Percentiles rank a stretch among this genome's conserved stretches.
Evolutionary conservation across 2,797 vertebrate genomes (phyloP).

Genomic region (Acanthiza pusilla): DNA sequence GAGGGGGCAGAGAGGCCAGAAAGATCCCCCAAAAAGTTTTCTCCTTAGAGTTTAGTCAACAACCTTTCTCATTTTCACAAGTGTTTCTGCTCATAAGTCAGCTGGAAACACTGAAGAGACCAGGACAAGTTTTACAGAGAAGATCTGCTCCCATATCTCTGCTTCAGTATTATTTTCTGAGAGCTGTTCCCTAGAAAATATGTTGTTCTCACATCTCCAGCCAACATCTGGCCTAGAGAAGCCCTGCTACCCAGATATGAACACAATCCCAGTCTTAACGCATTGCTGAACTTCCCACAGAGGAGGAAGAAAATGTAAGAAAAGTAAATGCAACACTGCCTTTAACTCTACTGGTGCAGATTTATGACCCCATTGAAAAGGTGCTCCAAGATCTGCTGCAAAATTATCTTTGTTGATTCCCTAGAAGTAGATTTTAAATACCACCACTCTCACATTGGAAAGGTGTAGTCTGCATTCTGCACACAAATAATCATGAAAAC

Average conservation of each 20-base stretch:
- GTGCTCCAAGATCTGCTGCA: not conserved
- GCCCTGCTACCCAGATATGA: not conserved
- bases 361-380: not conserved
- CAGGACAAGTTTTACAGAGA: not conserved
- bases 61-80: not conserved
- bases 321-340: not conserved
- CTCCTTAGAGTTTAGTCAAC: not conserved
- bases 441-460: not conserved
- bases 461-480: not conserved
- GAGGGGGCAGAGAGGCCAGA: not conserved
- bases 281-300: not conserved
- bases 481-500: not conserved
- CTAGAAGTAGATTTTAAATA: not conserved
- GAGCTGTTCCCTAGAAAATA: not conserved
- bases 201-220: not conserved
- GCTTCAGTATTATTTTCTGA: not conserved
- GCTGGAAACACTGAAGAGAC: not conserved
- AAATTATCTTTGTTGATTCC: not conserved
- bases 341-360: not conserved
- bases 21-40: not conserved
- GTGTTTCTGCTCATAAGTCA: not conserved
- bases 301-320: not conserved
- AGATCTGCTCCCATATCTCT: not conserved
- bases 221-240: conserved; percentile 25
- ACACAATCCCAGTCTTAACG: not conserved